phyloP scores from a whole-genome alignment of 2,797 vertebrate genomes.

The Halcyon badia region DNA sequence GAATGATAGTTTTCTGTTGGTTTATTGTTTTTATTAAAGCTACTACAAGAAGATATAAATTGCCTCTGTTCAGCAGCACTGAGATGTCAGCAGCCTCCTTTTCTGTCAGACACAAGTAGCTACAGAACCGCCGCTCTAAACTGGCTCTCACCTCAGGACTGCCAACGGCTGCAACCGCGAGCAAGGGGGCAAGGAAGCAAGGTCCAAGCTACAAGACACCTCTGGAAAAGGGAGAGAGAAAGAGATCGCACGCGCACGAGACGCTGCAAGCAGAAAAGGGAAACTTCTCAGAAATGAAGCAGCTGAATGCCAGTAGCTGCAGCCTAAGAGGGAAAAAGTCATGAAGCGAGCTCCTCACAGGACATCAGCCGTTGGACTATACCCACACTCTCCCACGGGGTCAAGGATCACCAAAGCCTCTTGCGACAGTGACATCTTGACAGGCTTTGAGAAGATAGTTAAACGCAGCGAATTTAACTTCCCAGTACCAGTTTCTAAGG shows the following conservation, averaged over 20 bases:
- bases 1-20: background rate
- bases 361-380: background rate
- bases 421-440: background rate
- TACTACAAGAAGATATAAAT: constrained; percentile 66
- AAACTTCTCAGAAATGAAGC: background rate
- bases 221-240: background rate
- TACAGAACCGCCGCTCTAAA: background rate
- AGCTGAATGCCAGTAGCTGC: background rate
- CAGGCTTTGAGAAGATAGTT: background rate
- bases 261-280: background rate
- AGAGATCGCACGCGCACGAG: fast-evolving
- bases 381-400: background rate
- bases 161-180: background rate
- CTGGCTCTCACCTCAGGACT: background rate
- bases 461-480: background rate
- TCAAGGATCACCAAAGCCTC: background rate
- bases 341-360: background rate
- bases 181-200: background rate
- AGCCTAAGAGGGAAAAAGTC: background rate
- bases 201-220: background rate
- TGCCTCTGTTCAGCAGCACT: constrained; percentile 49
- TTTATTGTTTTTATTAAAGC: background rate
- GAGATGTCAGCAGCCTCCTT: constrained; percentile 39
- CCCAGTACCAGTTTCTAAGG: background rate
- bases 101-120: constrained; percentile 41